These are phyloP conservation scores for Aplochiton taeniatus DNA, from an alignment of 2,797 vertebrate genomes.

Conservation along the genomic window DNA sequence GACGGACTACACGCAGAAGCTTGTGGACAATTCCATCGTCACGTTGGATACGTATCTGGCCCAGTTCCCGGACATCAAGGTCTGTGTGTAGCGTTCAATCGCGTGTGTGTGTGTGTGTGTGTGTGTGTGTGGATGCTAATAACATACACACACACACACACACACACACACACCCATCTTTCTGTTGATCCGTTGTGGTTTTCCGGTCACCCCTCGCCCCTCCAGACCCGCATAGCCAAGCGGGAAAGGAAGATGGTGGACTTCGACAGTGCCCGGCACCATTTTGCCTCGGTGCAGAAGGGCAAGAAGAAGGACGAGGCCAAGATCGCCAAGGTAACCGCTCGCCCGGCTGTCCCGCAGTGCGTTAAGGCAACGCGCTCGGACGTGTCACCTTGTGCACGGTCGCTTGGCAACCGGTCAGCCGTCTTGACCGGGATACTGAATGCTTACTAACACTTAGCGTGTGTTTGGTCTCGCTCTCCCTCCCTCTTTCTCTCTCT, in stretches of 20 bases:
- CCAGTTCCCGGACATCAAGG: slow-evolving; percentile 96
- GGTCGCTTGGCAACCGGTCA: background rate
- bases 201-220: background rate
- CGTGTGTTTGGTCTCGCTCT: slow-evolving; percentile 46
- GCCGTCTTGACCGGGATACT: background rate
- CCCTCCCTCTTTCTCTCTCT: slow-evolving; percentile 15
- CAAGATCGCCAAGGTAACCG: slow-evolving; percentile 87
- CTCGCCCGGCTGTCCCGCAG: background rate
- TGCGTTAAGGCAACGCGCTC: too few species aligned
- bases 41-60: slow-evolving; percentile 89
- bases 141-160: slow-evolving; percentile 3
- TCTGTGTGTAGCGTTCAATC: slow-evolving; percentile 50
- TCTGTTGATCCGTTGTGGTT: background rate
- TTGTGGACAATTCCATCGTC: slow-evolving; percentile 85
- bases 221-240: slow-evolving; percentile 91
- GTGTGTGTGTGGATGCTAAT: background rate
- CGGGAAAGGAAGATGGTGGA: slow-evolving; percentile 95
- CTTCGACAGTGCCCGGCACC: slow-evolving; percentile 95
- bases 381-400: slow-evolving; percentile 2
- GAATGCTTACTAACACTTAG: slow-evolving; percentile 29
- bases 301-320: slow-evolving; percentile 93
- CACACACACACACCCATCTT: background rate
- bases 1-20: slow-evolving; percentile 91
- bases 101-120: slow-evolving; percentile 2
- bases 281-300: slow-evolving; percentile 90